Base-by-base conservation (phyloP, 1,140 invertebrate species). In the Bombus cullumanus region DNA sequence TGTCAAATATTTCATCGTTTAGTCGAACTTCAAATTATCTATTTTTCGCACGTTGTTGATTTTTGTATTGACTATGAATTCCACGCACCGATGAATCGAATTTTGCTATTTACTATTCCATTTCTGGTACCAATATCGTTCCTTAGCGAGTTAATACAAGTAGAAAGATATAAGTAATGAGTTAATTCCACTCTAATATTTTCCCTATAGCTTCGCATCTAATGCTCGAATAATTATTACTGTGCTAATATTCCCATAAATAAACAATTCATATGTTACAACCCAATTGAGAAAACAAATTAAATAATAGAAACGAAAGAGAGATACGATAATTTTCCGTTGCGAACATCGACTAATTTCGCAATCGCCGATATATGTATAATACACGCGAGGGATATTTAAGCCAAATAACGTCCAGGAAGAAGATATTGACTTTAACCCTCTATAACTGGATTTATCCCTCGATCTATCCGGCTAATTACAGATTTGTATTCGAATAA, bases 251-350 rank as follows among this genome's bases (percentile, higher is more conserved):
- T 25, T 37, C 34, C 9, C 12, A 8, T 13, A 10, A 41, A 28
- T 71, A 41, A 71, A 39, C 12, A 39, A 43, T 73, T 22, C 71
- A 43, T 73, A 22, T 31, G 72, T 74, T 74, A 34, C 72, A 74
- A 74, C 3, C 34, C 72, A 34, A 74, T 47, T 10, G 5, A n/a
- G 25, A 6, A n/a, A 37, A 41, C 2, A 22, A 73, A 8, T 3
- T 62, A 37, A 41, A 39, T 4, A 39, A 39, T 28, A 39, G 5
- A 41, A 9, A 8, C 28, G 13, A 18, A 0, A 41, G 37, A 72
- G n/a, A 22, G 22, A 22, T 18, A 25, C 2, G n/a, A 47, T 74
- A 74, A 47, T 74, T 74, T 47, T 74, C 9, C 15, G 4, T 31
- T 47, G 31, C 41, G 41, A 74, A 18, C 15, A 25, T 47, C 41